Evolutionary conservation across 2,888 invertebrate genomes (phyloP).

Genomic region (Tetramorium bicarinatum): DNA sequence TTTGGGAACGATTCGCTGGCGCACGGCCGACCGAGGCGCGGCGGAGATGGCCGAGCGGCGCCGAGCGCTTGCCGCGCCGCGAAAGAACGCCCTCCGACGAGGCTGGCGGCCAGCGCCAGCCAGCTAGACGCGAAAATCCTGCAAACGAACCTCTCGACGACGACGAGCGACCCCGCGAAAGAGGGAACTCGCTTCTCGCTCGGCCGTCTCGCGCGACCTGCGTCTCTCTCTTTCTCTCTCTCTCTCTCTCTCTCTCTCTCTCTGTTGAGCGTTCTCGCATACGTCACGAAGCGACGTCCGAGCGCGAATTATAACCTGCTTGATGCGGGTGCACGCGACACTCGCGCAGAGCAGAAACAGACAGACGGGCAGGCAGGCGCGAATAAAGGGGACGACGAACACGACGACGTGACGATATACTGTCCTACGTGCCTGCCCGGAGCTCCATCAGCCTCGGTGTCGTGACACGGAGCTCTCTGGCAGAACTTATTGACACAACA

Average conservation of each 20-base stretch:
- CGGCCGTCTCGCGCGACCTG: no score
- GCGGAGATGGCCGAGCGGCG: conserved; percentile 72
- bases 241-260: not conserved
- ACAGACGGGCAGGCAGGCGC: not conserved
- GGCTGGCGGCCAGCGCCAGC: conserved; percentile 47
- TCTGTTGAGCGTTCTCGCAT: not conserved
- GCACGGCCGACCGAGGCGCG: conserved; percentile 66
- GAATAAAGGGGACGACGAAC: conserved; percentile 2
- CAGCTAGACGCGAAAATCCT: conserved; percentile 79
- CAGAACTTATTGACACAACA: conserved; percentile 76
- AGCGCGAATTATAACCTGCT: conserved; percentile 50
- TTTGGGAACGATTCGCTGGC: conserved; percentile 56
- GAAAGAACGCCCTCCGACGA: conserved; percentile 81
- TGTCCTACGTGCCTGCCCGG: conserved; percentile 14
- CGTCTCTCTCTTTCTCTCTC: not conserved
- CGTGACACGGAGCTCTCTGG: conserved; percentile 57
- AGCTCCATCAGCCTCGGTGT: conserved; percentile 57
- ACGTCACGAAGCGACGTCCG: not conserved
- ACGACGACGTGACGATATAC: conserved; percentile 27
- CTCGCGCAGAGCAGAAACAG: conserved; percentile 41
- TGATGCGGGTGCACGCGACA: conserved; percentile 47
- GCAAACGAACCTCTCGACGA: conserved; percentile 77
- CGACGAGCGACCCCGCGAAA: conserved; percentile 70
- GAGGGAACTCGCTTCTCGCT: conserved; percentile 66
- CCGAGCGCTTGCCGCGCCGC: conserved; percentile 83